Percentiles rank a stretch among this genome's conserved stretches.
phyloP scores from a whole-genome alignment of 2,888 invertebrate species.

The Argyresthia albistria region DNA sequence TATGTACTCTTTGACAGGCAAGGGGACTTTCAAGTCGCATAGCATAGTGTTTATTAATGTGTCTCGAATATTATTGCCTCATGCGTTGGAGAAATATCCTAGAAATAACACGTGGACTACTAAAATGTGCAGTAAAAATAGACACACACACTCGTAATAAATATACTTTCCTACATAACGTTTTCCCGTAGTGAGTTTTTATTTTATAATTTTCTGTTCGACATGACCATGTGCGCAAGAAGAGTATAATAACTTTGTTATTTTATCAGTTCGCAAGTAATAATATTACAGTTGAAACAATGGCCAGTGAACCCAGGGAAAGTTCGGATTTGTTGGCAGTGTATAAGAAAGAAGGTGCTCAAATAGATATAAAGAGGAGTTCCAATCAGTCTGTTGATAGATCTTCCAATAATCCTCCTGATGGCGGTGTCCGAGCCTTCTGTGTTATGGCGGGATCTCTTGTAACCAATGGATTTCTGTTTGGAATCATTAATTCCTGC shows the following conservation, averaged over 20 bases:
- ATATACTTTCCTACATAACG: not conserved
- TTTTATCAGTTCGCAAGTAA: not conserved
- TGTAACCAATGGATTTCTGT: constrained; percentile 90
- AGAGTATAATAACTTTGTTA: not conserved
- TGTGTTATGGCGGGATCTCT: constrained; percentile 88
- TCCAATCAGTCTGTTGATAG: constrained; percentile 15
- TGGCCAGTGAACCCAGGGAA: constrained; percentile 41
- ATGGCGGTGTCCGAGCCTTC: constrained; percentile 87
- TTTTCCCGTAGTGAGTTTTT: not conserved
- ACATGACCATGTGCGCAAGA: not conserved
- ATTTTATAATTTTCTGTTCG: not conserved
- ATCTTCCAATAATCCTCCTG: constrained; percentile 65
- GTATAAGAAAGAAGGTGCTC: constrained; percentile 11
- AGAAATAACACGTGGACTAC: too few relatives aligned
- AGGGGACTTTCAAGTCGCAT: too few relatives aligned
- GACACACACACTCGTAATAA: not conserved
- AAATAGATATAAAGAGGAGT: constrained; percentile 27
- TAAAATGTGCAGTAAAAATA: too few relatives aligned
- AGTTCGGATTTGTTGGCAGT: constrained; percentile 37
- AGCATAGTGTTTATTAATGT: too few relatives aligned
- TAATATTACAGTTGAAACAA: constrained; percentile 12
- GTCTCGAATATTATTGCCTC: too few relatives aligned
- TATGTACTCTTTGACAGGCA: too few relatives aligned
- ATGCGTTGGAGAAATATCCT: too few relatives aligned
- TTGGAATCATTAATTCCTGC: constrained; percentile 92